Base-by-base conservation (phyloP, 2,888 invertebrate species). In the Diloba caeruleocephala region DNA sequence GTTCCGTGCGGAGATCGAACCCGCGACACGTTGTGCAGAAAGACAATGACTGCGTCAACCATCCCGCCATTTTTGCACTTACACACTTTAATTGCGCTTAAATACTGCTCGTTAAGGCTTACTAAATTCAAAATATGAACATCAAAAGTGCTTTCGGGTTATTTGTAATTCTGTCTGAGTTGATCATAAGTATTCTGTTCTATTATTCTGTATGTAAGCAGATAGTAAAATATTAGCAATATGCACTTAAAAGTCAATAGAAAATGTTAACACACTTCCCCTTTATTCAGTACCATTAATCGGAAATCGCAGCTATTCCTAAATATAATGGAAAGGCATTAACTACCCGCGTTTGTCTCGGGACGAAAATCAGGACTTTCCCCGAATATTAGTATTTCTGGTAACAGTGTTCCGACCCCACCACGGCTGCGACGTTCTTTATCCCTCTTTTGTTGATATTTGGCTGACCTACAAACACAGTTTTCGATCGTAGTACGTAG, bases 381-480 rank as follows among this genome's bases (percentile, higher is more conserved):
- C 58, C 25, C 36, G 50, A 54, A 59, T 45, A 39, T 49, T 44
- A 15, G 21, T 50, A 39, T 55, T 38, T 44, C 29, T 68, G 72
- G 74, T 59, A 29, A 54, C 65, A 41, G 31, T 14, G 54, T 38
- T 25, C 25, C 37, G 29, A 34, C 73, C 69, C 71, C 75, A n/a
- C n/a, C n/a, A 61, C 60, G 28, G 65, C 59, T 49, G 67, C 61
- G 65, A 65, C 74, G 69, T 61, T 80, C 76, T 73, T 71, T 61
- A 67, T 68, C 69, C 74, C 71, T 74, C 75, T 74, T 84, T 84
- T 87, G 89, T 89, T 90, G 88, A 86, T 83, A 82, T 86, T 85
- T 79, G 71, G 72, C 77, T 91, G 91, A 91, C 92, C 92, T 88
- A 90, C 79, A 92, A 91, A 91, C 91, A 89, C 85, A 86, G 60